phyloP scores from a whole-genome alignment of 2,888 invertebrate species.

The Drosophila leonis region DNA sequence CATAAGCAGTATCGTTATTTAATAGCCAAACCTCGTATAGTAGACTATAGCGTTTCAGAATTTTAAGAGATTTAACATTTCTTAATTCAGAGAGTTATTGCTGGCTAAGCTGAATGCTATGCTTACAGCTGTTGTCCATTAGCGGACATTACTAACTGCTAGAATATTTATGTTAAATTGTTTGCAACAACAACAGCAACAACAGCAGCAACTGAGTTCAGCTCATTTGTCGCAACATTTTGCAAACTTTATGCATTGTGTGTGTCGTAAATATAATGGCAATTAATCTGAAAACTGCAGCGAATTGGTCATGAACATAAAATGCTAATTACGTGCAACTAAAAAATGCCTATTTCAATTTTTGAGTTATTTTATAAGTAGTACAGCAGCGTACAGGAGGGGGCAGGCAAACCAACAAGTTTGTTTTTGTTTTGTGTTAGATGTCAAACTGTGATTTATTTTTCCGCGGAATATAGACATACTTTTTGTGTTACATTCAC shows the following conservation, averaged over 20 bases:
- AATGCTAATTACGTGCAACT: constrained; percentile 71
- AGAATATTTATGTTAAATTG: constrained; percentile 45
- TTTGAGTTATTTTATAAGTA: constrained; percentile 61
- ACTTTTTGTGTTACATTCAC: constrained; percentile 51
- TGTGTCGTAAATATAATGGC: constrained; percentile 66
- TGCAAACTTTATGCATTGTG: constrained; percentile 36
- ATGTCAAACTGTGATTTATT: constrained; percentile 76
- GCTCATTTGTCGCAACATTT: constrained; percentile 40
- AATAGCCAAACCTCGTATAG: too few relatives aligned
- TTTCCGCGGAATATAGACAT: constrained; percentile 62
- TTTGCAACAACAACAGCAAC: constrained; percentile 11
- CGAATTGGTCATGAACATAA: constrained; percentile 68
- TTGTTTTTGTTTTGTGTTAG: constrained; percentile 38
- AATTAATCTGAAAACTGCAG: constrained; percentile 74
- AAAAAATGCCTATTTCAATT: constrained; percentile 55
- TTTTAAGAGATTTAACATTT: too few relatives aligned
- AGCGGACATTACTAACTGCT: constrained; percentile 26
- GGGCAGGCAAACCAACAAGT: background rate
- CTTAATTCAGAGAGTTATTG: background rate
- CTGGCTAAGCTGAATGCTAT: background rate
- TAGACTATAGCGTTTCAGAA: too few relatives aligned
- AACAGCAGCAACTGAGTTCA: constrained; percentile 2
- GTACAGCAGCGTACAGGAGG: constrained; percentile 11
- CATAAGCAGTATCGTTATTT: too few relatives aligned
- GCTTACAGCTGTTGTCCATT: constrained; percentile 11